These are phyloP conservation scores for Xestoiulus laeticollis DNA, from an alignment of 2,888 invertebrate genomes.

Conservation along the genomic window DNA sequence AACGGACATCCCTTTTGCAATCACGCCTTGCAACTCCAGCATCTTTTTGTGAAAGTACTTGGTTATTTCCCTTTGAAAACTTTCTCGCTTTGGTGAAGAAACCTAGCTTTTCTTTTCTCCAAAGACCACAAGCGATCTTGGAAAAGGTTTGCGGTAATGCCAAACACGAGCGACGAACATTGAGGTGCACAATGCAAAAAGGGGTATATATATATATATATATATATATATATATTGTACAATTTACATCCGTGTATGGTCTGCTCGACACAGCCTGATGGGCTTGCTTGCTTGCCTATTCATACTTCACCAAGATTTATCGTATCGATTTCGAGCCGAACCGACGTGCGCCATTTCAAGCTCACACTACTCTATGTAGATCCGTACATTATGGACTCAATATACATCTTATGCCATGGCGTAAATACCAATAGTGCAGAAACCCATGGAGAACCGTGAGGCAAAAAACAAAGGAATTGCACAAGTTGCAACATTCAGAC, in stretches of 20 bases:
- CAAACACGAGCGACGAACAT: background rate
- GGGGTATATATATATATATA: background rate
- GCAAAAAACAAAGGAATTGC: background rate
- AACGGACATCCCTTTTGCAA: slow-evolving; percentile 29
- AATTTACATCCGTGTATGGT: slow-evolving; percentile 44
- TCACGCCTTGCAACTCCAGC: slow-evolving; percentile 14
- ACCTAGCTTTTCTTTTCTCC: background rate
- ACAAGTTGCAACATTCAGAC: background rate
- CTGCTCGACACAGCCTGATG: slow-evolving; percentile 47
- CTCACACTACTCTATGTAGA: slow-evolving; percentile 10
- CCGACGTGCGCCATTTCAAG: slow-evolving; percentile 24
- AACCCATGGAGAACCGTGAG: background rate
- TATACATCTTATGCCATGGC: slow-evolving; percentile 2
- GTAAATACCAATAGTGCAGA: slow-evolving; percentile 30
- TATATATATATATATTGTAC: background rate
- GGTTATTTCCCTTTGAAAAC: background rate
- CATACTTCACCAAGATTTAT: slow-evolving; percentile 51
- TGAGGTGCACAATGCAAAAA: background rate
- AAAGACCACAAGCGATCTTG: slow-evolving; percentile 27
- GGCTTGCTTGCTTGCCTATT: slow-evolving; percentile 48
- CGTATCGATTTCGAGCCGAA: slow-evolving; percentile 50
- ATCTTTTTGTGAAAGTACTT: background rate
- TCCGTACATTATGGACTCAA: background rate
- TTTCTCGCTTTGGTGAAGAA: slow-evolving; percentile 1
- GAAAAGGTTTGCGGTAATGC: slow-evolving; percentile 31